Evolutionary conservation across 2,888 invertebrate genomes (phyloP).

Genomic region (Apoda limacodes): DNA sequence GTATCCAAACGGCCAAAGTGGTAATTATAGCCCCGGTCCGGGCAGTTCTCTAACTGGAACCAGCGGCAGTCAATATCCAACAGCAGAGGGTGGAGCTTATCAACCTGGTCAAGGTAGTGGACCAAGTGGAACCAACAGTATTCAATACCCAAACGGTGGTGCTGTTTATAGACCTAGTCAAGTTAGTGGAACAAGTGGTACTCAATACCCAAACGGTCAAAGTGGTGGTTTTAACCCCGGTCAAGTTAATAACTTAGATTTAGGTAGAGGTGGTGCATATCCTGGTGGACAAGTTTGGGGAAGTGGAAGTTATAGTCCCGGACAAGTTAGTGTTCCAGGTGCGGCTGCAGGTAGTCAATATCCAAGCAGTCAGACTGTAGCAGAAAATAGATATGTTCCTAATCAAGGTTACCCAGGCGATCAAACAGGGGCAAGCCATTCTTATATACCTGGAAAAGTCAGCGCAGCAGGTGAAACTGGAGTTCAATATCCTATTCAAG

Average conservation of each 20-base stretch:
- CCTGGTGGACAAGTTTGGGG: conserved; percentile 6
- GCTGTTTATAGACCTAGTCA: not conserved
- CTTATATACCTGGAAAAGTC: conserved; percentile 5
- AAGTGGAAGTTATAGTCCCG: conserved; percentile 1
- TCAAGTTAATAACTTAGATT: not conserved
- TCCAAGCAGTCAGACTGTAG: too few species aligned
- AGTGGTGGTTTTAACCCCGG: not conserved
- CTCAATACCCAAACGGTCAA: conserved; percentile 1
- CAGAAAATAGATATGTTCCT: not conserved
- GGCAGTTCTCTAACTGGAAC: conserved; percentile 2
- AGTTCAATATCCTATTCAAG: conserved; percentile 3
- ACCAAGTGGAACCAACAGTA: conserved; percentile 1
- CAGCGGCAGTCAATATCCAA: not conserved
- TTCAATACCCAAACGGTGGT: not conserved
- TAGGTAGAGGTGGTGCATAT: conserved; percentile 2
- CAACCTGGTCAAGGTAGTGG: conserved; percentile 1
- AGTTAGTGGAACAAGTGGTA: not conserved
- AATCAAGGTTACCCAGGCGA: conserved; percentile 2
- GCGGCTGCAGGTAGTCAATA: not conserved
- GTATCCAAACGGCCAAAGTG: not conserved
- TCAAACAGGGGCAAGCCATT: too few species aligned
- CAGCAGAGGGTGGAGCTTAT: not conserved
- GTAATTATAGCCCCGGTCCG: conserved; percentile 1
- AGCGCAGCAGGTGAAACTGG: conserved; percentile 8
- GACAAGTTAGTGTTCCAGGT: conserved; percentile 6